Conservation (phyloP, 2,888 invertebrate genomes). For the Pyralis farinalis region DNA sequence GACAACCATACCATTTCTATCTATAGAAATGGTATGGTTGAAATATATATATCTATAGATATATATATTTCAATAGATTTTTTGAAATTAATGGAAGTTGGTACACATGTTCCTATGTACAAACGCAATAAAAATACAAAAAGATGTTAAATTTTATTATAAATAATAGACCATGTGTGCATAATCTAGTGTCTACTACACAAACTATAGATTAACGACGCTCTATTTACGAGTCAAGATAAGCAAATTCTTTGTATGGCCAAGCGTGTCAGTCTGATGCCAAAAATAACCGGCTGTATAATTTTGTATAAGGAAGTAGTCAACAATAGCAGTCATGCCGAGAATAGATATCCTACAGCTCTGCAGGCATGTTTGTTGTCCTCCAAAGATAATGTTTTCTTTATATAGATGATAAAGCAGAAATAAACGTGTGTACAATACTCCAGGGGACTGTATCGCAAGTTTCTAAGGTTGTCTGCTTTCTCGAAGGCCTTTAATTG, state of each 20-base stretch:
- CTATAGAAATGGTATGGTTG: no score
- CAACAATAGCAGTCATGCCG: slow-evolving; percentile 1
- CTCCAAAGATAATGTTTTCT: slow-evolving; percentile 2
- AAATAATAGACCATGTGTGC: no score
- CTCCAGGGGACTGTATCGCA: background rate
- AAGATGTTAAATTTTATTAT: no score
- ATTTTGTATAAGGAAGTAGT: slow-evolving; percentile 5
- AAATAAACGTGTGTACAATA: background rate
- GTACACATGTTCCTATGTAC: no score
- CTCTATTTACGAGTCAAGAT: background rate
- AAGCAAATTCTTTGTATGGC: slow-evolving; percentile 2
- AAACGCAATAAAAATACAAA: no score
- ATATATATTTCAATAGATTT: no score
- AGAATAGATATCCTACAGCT: slow-evolving; percentile 7
- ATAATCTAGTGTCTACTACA: no score
- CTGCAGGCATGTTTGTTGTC: background rate
- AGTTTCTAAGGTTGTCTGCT: no score
- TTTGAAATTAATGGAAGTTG: no score
- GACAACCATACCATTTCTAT: no score
- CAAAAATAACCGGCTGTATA: slow-evolving; percentile 5
- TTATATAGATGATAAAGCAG: slow-evolving; percentile 1
- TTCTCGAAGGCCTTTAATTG: no score
- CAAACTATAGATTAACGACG: background rate
- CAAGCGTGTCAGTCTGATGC: background rate
- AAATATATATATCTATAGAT: no score